phyloP scores from a whole-genome alignment of 2,888 invertebrate species.

The Hedychridium roseum region DNA sequence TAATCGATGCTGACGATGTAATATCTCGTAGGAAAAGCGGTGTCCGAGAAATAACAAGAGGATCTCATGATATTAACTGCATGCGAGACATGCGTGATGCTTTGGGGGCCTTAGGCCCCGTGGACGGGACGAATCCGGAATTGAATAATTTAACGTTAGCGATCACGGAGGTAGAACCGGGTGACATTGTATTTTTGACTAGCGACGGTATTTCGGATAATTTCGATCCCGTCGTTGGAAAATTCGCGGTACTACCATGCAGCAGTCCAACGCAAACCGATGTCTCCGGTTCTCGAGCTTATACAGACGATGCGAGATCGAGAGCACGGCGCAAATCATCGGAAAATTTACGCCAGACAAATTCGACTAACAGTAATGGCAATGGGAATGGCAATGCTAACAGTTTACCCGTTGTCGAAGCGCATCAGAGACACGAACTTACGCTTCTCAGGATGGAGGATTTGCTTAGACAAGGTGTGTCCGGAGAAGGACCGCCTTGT shows the following conservation, averaged over 20 bases:
- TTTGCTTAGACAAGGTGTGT: slow-evolving; percentile 74
- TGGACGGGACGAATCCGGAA: slow-evolving; percentile 85
- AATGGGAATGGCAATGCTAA: slow-evolving; percentile 48
- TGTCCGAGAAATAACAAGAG: slow-evolving; percentile 84
- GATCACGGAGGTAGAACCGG: slow-evolving; percentile 79
- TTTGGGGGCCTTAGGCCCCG: slow-evolving; percentile 86
- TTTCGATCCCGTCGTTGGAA: slow-evolving; percentile 90
- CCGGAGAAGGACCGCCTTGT: slow-evolving; percentile 71
- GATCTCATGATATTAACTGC: slow-evolving; percentile 83
- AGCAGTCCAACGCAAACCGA: too few species aligned
- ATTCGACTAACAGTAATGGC: too few species aligned
- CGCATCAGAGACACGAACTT: slow-evolving; percentile 78
- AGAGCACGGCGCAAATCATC: slow-evolving; percentile 46
- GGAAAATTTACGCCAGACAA: slow-evolving; percentile 44
- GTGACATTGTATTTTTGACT: slow-evolving; percentile 86
- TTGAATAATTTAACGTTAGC: slow-evolving; percentile 86
- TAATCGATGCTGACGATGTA: not conserved
- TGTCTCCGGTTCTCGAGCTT: too few species aligned
- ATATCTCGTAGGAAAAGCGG: slow-evolving; percentile 66
- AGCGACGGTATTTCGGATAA: slow-evolving; percentile 93
- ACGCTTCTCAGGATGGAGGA: slow-evolving; percentile 80
- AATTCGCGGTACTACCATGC: slow-evolving; percentile 73
- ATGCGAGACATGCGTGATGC: slow-evolving; percentile 91
- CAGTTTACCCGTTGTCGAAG: slow-evolving; percentile 75
- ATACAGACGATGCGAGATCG: slow-evolving; percentile 34